Evolutionary conservation across 1,140 invertebrate genomes (phyloP).

Genomic region (Rhagoletis pomonella): DNA sequence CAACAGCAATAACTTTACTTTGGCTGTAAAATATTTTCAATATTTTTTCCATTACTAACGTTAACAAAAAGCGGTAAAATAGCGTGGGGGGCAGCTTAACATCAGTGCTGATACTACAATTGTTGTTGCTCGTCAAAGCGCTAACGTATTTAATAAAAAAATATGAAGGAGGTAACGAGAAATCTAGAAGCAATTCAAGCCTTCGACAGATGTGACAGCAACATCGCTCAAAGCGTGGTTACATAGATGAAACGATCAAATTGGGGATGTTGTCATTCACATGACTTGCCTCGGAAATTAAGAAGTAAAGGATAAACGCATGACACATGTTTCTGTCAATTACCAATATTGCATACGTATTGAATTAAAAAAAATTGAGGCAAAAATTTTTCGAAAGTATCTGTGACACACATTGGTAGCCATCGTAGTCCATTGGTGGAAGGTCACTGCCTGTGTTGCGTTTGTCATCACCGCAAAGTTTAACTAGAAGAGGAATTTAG

Average conservation of each 20-base stretch:
- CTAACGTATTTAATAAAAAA: background rate
- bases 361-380: background rate
- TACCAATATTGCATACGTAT: background rate
- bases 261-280: background rate
- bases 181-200: background rate
- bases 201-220: background rate
- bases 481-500: no score
- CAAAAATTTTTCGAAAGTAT: no score
- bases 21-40: conserved; percentile 30
- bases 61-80: background rate
- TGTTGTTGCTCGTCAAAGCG: background rate
- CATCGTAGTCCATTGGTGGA: no score
- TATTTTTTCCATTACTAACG: background rate
- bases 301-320: background rate
- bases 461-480: no score
- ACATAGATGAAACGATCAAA: background rate
- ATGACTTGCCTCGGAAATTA: background rate
- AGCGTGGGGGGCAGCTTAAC: background rate
- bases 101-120: background rate
- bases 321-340: conserved; percentile 22
- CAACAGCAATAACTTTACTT: conserved; percentile 47
- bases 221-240: background rate
- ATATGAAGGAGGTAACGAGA: background rate
- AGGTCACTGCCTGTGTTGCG: no score
- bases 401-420: no score